These are phyloP conservation scores for Cremastobaeus sp. DNA, from an alignment of 2,888 invertebrate species.

Conservation along the genomic window DNA sequence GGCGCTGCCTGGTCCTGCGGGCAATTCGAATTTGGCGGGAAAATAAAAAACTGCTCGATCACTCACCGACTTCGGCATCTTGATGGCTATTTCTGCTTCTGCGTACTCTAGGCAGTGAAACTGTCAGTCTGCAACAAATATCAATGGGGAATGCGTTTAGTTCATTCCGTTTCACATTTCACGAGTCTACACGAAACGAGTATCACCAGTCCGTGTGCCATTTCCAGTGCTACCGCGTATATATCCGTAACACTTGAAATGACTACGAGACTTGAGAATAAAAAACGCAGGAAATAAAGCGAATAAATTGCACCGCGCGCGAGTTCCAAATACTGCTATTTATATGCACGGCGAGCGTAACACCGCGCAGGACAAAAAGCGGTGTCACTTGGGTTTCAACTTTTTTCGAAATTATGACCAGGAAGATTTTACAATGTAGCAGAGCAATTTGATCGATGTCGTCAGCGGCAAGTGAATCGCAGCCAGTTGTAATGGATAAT, in stretches of 20 bases:
- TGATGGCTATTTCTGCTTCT: slow-evolving; percentile 67
- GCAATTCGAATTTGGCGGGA: background rate
- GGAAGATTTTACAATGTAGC: too few species aligned
- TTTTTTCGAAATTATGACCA: too few species aligned
- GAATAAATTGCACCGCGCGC: slow-evolving; percentile 16
- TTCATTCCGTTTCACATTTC: slow-evolving; percentile 60
- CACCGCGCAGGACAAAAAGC: too few species aligned
- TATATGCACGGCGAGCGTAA: background rate
- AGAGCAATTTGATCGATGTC: too few species aligned
- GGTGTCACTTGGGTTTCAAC: too few species aligned
- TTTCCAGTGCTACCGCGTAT: slow-evolving; percentile 38
- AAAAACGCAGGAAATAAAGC: slow-evolving; percentile 11
- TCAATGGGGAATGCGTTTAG: slow-evolving; percentile 54
- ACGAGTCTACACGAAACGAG: slow-evolving; percentile 50
- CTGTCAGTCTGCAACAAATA: slow-evolving; percentile 71
- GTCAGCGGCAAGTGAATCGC: too few species aligned
- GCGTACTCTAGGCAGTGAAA: slow-evolving; percentile 63
- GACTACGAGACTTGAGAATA: slow-evolving; percentile 17
- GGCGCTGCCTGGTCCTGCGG: slow-evolving; percentile 7
- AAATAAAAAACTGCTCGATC: slow-evolving; percentile 6
- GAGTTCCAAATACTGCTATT: background rate
- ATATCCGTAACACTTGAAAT: slow-evolving; percentile 34
- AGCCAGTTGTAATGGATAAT: too few species aligned
- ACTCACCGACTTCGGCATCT: slow-evolving; percentile 76
- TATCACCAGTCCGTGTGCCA: slow-evolving; percentile 49